Evolutionary conservation across 2,797 vertebrate species (phyloP).

Genomic region (Erithacus rubecula): DNA sequence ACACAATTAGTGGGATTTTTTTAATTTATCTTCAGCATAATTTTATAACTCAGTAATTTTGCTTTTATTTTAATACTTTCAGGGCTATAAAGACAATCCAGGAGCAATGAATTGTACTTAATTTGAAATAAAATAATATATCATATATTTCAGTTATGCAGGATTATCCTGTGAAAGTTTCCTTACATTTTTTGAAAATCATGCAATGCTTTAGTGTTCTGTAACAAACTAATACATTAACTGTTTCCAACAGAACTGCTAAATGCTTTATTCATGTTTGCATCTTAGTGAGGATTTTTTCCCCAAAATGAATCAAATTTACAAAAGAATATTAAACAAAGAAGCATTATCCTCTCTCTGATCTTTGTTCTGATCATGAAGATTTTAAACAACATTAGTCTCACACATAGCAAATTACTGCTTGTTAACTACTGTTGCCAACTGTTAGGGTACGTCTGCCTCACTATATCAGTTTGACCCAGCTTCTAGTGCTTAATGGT

Average conservation of each 20-base stretch:
- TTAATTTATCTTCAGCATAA: not conserved
- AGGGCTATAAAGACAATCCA: constrained; percentile 12
- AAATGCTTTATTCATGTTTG: constrained; percentile 1
- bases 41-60: not conserved
- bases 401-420: constrained; percentile 71
- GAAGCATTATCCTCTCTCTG: constrained; percentile 64
- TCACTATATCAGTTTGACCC: constrained; percentile 81
- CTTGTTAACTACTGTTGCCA: constrained; percentile 76
- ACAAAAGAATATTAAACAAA: constrained; percentile 70
- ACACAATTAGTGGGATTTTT: not conserved
- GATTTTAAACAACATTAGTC: constrained; percentile 70
- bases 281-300: constrained; percentile 4
- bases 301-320: constrained; percentile 51
- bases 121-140: constrained; percentile 53
- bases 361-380: constrained; percentile 71
- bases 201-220: constrained; percentile 51
- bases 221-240: constrained; percentile 30
- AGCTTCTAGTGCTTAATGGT: constrained; percentile 89
- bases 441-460: constrained; percentile 72
- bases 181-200: constrained; percentile 63
- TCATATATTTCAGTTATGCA: constrained; percentile 38
- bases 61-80: constrained; percentile 25
- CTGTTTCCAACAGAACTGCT: not conserved
- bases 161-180: constrained; percentile 45
- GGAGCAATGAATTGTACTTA: constrained; percentile 34